Evolutionary conservation across 1,140 invertebrate genomes (phyloP).

Genomic region (Ostrea denselamellosa): DNA sequence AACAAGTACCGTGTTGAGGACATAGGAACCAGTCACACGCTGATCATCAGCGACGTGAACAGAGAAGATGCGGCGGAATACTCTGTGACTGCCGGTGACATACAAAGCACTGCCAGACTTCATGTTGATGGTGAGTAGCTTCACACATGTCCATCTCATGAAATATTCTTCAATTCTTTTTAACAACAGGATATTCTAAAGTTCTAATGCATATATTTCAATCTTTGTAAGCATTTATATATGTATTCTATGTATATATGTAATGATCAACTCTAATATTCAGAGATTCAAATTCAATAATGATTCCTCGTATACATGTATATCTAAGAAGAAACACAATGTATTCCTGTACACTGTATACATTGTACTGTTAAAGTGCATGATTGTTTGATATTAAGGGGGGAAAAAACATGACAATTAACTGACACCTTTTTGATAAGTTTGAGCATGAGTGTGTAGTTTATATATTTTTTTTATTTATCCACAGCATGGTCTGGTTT

Average conservation of each 20-base stretch:
- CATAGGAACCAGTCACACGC: conserved; percentile 68
- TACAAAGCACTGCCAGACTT: conserved; percentile 71
- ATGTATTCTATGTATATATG: neutral
- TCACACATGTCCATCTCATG: neutral
- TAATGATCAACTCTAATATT: neutral
- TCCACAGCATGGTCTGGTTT: conserved; percentile 16
- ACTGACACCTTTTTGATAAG: too few species aligned
- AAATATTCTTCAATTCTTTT: neutral
- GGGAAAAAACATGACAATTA: neutral
- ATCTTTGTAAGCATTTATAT: neutral
- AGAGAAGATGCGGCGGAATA: conserved; percentile 73
- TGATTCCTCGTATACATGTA: neutral
- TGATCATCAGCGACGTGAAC: conserved; percentile 72
- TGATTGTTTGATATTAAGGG: neutral
- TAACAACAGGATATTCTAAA: neutral
- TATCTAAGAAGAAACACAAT: neutral
- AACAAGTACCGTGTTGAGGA: conserved; percentile 70
- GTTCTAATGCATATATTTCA: neutral
- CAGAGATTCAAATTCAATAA: neutral
- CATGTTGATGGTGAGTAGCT: conserved; percentile 74
- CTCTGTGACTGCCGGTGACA: conserved; percentile 71
- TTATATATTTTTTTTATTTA: neutral
- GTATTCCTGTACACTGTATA: neutral
- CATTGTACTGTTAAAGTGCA: neutral
- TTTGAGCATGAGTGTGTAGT: neutral